A percentile compares a stretch with the other conserved stretches of the same genome.
Evolutionary conservation across 1,140 invertebrate genomes (phyloP).

Genomic region (Forficula auricularia): DNA sequence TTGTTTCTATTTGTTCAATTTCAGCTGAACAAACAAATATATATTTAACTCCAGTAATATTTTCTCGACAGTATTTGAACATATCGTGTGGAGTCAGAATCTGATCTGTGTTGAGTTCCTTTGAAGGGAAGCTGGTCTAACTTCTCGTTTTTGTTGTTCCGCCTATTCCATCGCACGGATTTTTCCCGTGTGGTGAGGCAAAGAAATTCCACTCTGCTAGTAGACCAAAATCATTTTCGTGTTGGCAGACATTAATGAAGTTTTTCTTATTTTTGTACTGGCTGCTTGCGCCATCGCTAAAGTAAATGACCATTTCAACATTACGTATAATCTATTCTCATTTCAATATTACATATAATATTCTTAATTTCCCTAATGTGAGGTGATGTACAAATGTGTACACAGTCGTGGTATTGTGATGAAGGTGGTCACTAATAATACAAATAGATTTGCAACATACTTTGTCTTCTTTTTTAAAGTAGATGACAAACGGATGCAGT

Average conservation of each 20-base stretch:
- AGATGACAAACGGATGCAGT: constrained; percentile 14
- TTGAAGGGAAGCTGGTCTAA: constrained; percentile 10
- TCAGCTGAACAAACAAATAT: too few species aligned
- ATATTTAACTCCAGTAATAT: too few species aligned
- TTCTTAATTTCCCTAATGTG: not conserved
- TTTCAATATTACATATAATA: too few species aligned
- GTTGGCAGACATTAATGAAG: constrained; percentile 18
- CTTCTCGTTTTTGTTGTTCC: constrained; percentile 18
- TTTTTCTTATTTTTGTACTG: constrained; percentile 18
- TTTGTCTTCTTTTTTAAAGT: constrained; percentile 6
- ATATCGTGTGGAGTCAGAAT: not conserved
- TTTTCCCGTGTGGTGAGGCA: constrained; percentile 21
- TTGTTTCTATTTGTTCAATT: too few species aligned
- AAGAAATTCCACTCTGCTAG: constrained; percentile 20
- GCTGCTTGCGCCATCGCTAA: not conserved
- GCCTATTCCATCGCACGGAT: constrained; percentile 23
- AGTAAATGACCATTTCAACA: too few species aligned
- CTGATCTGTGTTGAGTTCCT: not conserved
- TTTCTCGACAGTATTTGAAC: too few species aligned
- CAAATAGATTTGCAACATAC: not conserved
- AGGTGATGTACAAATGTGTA: constrained; percentile 13
- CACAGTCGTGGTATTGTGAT: constrained; percentile 15
- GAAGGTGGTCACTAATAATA: constrained; percentile 15
- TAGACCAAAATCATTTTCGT: constrained; percentile 17
- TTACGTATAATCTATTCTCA: too few species aligned